Evolutionary conservation across 2,797 vertebrate genomes (phyloP).

Genomic region (Pangasius macronema): DNA sequence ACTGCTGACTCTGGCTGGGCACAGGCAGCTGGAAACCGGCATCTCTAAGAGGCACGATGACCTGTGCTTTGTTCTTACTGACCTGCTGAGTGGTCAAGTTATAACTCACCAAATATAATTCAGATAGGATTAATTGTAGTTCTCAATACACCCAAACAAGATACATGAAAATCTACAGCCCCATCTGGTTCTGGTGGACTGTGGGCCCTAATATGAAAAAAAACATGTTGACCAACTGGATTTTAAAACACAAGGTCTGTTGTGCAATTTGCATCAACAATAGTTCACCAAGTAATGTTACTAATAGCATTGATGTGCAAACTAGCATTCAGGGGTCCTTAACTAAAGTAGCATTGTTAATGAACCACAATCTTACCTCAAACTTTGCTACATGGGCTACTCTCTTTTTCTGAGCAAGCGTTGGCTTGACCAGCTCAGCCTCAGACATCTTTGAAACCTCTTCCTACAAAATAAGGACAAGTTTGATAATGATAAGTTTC

Average conservation of each 20-base stretch:
- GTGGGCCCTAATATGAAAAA: slow-evolving; percentile 3
- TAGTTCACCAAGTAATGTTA: background rate
- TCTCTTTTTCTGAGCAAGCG: slow-evolving; percentile 69
- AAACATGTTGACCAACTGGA: background rate
- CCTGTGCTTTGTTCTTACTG: slow-evolving; percentile 66
- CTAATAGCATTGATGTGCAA: background rate
- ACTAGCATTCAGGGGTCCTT: background rate
- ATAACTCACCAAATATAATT: background rate
- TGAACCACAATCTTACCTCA: slow-evolving; percentile 63
- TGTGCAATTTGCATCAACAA: background rate
- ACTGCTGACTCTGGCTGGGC: slow-evolving; percentile 48
- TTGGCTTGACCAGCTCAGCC: slow-evolving; percentile 45
- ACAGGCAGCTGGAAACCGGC: slow-evolving; percentile 28
- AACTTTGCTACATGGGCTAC: slow-evolving; percentile 70
- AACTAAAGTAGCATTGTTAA: background rate
- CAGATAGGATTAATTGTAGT: background rate
- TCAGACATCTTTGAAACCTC: slow-evolving; percentile 44
- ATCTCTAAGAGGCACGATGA: slow-evolving; percentile 66
- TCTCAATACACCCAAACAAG: background rate
- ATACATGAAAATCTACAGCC: background rate
- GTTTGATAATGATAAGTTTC: background rate
- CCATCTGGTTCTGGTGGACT: background rate
- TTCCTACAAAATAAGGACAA: slow-evolving; percentile 52
- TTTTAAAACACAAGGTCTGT: background rate
- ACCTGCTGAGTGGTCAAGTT: slow-evolving; percentile 40